Percentiles rank a stretch among this genome's conserved stretches.
Conservation (phyloP, 2,797 vertebrate genomes). For the Synanceia verrucosa region DNA sequence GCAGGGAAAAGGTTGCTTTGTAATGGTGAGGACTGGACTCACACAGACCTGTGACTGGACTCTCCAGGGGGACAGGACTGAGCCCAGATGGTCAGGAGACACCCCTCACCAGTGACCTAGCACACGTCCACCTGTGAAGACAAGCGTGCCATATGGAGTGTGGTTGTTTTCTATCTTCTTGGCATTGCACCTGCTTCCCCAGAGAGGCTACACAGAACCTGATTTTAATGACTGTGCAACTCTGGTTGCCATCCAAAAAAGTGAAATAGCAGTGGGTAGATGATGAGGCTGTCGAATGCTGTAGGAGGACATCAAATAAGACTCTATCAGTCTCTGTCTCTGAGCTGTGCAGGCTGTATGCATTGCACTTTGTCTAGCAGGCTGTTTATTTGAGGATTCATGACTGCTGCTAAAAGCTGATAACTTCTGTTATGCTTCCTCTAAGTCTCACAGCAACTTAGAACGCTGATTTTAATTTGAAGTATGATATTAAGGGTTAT, state of each 20-base stretch:
- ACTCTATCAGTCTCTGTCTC: constrained; percentile 16
- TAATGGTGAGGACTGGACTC: constrained; percentile 31
- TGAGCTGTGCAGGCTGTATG: background rate
- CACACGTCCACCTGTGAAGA: constrained; percentile 66
- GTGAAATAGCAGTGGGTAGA: constrained; percentile 43
- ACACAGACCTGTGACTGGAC: constrained; percentile 32
- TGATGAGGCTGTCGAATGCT: constrained; percentile 33
- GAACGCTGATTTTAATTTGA: constrained; percentile 39
- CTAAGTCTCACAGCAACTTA: constrained; percentile 17
- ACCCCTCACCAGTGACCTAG: constrained; percentile 58
- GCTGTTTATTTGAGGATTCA: constrained; percentile 13
- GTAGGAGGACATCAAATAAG: constrained; percentile 42
- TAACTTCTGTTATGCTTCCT: constrained; percentile 19
- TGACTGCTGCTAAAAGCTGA: constrained; percentile 14
- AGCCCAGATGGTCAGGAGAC: constrained; percentile 66
- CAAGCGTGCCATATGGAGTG: constrained; percentile 66
- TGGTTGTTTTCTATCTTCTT: constrained; percentile 56
- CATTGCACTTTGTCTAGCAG: constrained; percentile 6
- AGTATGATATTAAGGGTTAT: constrained; percentile 48
- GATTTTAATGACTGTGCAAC: constrained; percentile 59
- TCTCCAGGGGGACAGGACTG: constrained; percentile 31
- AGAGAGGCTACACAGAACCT: constrained; percentile 44
- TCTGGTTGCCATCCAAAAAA: constrained; percentile 56
- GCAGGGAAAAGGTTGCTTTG: background rate
- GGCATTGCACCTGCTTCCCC: constrained; percentile 64